phyloP scores from a whole-genome alignment of 1,140 invertebrate species.

The Hyphantria cunea region DNA sequence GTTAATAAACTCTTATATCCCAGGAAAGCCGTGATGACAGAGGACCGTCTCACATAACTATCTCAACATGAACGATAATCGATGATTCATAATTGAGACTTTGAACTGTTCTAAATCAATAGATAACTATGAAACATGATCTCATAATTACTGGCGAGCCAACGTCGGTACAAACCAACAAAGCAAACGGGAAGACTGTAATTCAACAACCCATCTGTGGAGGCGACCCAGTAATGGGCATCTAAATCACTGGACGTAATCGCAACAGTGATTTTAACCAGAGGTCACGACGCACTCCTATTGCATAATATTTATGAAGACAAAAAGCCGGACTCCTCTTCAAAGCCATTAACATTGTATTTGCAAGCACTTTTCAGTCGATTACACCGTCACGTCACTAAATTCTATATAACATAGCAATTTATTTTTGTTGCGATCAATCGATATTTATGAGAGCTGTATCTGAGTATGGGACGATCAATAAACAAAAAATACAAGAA shows the following conservation, averaged over 20 bases:
- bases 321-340: slow-evolving; percentile 50
- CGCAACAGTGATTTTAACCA: slow-evolving; percentile 67
- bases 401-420: slow-evolving; percentile 40
- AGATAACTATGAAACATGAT: slow-evolving; percentile 70
- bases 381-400: slow-evolving; percentile 48
- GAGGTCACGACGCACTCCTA: slow-evolving; percentile 68
- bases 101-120: slow-evolving; percentile 65
- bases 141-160: slow-evolving; percentile 64
- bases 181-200: slow-evolving; percentile 61
- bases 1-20: slow-evolving; percentile 44
- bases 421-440: slow-evolving; percentile 44
- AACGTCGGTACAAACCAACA: slow-evolving; percentile 62
- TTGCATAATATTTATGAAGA: slow-evolving; percentile 64
- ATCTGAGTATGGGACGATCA: slow-evolving; percentile 32
- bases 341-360: slow-evolving; percentile 55
- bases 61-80: slow-evolving; percentile 53
- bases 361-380: slow-evolving; percentile 52
- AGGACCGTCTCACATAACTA: slow-evolving; percentile 51
- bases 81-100: slow-evolving; percentile 70
- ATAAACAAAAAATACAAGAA: slow-evolving; percentile 17
- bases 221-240: slow-evolving; percentile 53
- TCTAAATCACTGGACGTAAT: slow-evolving; percentile 74
- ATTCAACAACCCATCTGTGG: slow-evolving; percentile 66
- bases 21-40: slow-evolving; percentile 46
- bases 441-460: slow-evolving; percentile 30